phyloP scores from a whole-genome alignment of 2,113 vertebrate genomes.

The Struthidea cinerea region DNA sequence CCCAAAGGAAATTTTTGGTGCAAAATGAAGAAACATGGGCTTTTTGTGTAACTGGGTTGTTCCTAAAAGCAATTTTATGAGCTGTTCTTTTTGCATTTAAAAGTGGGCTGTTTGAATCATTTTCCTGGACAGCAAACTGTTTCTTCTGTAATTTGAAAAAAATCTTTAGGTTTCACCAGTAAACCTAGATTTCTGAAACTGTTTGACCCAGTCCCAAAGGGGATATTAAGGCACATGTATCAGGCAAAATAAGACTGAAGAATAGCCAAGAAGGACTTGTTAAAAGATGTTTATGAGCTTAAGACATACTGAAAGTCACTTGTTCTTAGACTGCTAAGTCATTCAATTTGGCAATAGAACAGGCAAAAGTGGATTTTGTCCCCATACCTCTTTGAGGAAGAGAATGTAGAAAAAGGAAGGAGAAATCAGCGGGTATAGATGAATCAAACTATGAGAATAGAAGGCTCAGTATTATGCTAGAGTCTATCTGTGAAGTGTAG shows the following conservation, averaged over 20 bases:
- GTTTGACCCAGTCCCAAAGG: background rate
- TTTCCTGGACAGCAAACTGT: background rate
- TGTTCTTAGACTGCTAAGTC: background rate
- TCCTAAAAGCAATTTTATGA: background rate
- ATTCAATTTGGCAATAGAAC: background rate
- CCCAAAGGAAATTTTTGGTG: background rate
- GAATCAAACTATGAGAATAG: background rate
- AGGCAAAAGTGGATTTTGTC: background rate
- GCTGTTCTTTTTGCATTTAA: background rate
- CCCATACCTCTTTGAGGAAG: background rate
- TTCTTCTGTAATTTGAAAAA: background rate
- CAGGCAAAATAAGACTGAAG: background rate
- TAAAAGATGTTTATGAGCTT: background rate
- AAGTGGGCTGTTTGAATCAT: background rate
- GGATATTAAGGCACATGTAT: background rate
- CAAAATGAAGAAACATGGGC: background rate
- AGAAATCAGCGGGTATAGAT: background rate
- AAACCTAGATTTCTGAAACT: background rate
- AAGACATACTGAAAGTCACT: background rate
- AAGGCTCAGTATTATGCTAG: background rate
- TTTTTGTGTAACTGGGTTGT: background rate
- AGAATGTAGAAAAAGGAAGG: background rate
- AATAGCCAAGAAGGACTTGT: background rate
- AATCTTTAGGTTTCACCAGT: background rate
- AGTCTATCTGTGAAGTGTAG: background rate